A percentile compares a stretch with the other conserved stretches of the same genome.
Evolutionary conservation across 2,113 vertebrate species (phyloP).

Genomic region (Gnathonemus echidnorhynchus): DNA sequence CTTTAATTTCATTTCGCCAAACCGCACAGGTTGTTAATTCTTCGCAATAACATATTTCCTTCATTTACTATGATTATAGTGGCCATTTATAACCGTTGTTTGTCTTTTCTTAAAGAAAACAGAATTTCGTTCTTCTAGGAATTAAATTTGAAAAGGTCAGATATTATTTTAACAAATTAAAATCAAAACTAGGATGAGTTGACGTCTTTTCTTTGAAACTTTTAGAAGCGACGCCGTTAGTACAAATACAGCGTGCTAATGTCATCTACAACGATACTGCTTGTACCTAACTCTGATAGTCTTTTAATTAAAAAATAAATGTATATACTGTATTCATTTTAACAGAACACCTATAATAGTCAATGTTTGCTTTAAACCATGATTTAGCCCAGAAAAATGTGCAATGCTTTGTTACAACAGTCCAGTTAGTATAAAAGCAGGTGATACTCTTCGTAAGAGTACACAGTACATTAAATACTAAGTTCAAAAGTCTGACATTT

Average conservation of each 20-base stretch:
- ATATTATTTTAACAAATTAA: constrained; percentile 57
- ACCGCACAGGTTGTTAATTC: constrained; percentile 91
- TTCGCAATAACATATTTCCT: constrained; percentile 84
- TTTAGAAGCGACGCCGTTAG: background rate
- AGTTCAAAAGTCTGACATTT: background rate
- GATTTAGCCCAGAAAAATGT: background rate
- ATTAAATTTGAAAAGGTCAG: constrained; percentile 96
- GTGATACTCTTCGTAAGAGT: background rate
- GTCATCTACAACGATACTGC: background rate
- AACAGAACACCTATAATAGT: background rate
- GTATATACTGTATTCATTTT: background rate
- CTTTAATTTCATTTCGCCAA: constrained; percentile 88
- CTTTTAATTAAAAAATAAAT: background rate
- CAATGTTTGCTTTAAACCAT: background rate
- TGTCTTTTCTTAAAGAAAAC: constrained; percentile 72
- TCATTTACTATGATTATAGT: constrained; percentile 71
- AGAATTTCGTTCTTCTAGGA: constrained; percentile 84
- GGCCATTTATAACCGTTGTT: constrained; percentile 57
- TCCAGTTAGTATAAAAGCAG: background rate
- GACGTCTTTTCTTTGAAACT: constrained; percentile 22
- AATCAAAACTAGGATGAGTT: constrained; percentile 47
- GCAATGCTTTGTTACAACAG: background rate
- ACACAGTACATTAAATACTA: background rate
- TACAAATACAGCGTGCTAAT: background rate
- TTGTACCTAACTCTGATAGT: background rate